Conservation (phyloP, 2,888 invertebrate genomes). For the Acanthoscelides obtectus region DNA sequence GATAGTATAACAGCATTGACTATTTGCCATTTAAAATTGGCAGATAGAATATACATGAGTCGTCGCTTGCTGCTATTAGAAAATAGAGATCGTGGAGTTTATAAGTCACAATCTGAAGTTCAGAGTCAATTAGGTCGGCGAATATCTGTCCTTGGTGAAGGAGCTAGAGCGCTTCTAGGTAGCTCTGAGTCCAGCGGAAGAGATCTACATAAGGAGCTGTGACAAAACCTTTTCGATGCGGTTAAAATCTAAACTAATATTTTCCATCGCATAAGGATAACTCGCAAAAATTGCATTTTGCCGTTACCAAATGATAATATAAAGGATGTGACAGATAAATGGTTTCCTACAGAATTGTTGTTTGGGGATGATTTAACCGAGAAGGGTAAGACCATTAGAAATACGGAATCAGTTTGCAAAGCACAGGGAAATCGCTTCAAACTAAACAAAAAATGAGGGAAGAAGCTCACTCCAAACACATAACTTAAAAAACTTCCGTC, state of each 20-base stretch:
- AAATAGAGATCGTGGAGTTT: no score
- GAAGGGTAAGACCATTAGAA: not conserved
- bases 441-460: not conserved
- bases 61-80: no score
- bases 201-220: not conserved
- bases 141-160: not conserved
- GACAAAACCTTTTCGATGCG: not conserved
- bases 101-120: not conserved
- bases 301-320: constrained; percentile 1
- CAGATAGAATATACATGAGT: no score
- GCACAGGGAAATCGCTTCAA: not conserved
- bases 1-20: no score
- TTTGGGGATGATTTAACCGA: not conserved
- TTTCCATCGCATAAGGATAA: not conserved
- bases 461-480: not conserved
- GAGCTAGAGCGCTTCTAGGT: not conserved
- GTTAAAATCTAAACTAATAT: constrained; percentile 2
- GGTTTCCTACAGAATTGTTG: not conserved
- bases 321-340: not conserved
- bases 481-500: not conserved
- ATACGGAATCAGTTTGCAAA: not conserved
- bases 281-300: constrained; percentile 4
- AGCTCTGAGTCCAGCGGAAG: not conserved
- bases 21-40: no score
- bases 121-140: not conserved